A percentile compares a stretch with the other conserved stretches of the same genome.
These are phyloP conservation scores for Heliconius erato DNA, from an alignment of 2,888 invertebrate species.

Conservation along the genomic window DNA sequence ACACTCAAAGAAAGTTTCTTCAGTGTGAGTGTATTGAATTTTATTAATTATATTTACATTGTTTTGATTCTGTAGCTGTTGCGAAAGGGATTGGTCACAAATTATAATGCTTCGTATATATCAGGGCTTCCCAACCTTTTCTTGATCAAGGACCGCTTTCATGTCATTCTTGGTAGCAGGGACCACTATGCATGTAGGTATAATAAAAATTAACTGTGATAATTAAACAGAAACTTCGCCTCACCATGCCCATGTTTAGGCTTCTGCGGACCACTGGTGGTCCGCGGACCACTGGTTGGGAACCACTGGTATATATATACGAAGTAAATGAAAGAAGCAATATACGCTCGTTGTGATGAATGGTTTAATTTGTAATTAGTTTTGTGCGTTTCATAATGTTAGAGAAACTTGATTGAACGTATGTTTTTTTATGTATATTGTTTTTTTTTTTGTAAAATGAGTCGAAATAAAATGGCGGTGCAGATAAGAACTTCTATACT, in stretches of 20 bases:
- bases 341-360: background rate
- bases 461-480: background rate
- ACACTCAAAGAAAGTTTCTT: conserved; percentile 47
- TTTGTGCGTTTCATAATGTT: background rate
- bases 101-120: too few species aligned
- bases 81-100: conserved; percentile 2
- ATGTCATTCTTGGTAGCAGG: too few species aligned
- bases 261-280: too few species aligned
- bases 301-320: too few species aligned
- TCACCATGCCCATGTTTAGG: too few species aligned
- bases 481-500: background rate
- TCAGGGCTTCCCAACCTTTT: too few species aligned
- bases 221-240: too few species aligned
- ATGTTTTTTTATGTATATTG: background rate
- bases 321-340: background rate
- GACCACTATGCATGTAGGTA: too few species aligned
- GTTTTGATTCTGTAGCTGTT: conserved; percentile 8
- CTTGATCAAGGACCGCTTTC: too few species aligned
- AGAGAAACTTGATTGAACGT: background rate
- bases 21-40: conserved; percentile 4
- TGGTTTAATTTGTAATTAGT: background rate
- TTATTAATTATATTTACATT: conserved; percentile 24
- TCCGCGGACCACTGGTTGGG: too few species aligned
- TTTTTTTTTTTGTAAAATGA: too few species aligned
- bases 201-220: too few species aligned